Percentiles rank a stretch among this genome's conserved stretches.
Conservation (phyloP, 2,113 vertebrate genomes). For the Caranx melampygus region DNA sequence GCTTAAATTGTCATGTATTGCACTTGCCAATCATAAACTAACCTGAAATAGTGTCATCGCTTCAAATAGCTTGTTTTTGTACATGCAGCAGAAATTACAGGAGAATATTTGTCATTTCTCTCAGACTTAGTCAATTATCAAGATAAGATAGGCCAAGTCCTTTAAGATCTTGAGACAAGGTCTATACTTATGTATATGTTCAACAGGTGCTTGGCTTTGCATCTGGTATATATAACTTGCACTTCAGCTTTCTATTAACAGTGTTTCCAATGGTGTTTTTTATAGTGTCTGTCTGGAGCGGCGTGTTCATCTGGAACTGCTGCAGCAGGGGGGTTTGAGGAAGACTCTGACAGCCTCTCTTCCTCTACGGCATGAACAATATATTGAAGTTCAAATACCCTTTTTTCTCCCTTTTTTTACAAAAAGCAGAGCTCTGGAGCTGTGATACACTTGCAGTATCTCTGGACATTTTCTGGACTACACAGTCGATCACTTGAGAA, state of each 20-base stretch:
- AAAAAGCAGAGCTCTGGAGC: no score
- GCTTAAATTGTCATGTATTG: conserved; percentile 10
- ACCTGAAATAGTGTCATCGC: background rate
- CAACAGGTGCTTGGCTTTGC: background rate
- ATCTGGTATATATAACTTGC: background rate
- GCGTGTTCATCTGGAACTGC: background rate
- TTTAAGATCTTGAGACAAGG: background rate
- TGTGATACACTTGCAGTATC: no score
- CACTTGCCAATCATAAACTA: conserved; percentile 6
- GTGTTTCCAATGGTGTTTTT: background rate
- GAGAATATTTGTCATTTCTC: background rate
- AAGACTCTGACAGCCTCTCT: conserved; percentile 17
- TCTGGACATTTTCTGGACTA: no score
- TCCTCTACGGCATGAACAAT: conserved; percentile 13
- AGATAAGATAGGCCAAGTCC: no score
- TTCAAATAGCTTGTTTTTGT: no score
- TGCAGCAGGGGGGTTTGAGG: background rate
- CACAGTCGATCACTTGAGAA: no score
- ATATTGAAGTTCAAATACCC: conserved; percentile 22
- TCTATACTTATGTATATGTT: background rate
- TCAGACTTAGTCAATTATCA: no score
- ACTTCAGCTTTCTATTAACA: background rate
- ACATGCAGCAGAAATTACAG: no score
- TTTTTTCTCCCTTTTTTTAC: background rate
- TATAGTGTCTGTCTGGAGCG: background rate